phyloP scores from a whole-genome alignment of 2,113 vertebrate species.

The Salminus brasiliensis region DNA sequence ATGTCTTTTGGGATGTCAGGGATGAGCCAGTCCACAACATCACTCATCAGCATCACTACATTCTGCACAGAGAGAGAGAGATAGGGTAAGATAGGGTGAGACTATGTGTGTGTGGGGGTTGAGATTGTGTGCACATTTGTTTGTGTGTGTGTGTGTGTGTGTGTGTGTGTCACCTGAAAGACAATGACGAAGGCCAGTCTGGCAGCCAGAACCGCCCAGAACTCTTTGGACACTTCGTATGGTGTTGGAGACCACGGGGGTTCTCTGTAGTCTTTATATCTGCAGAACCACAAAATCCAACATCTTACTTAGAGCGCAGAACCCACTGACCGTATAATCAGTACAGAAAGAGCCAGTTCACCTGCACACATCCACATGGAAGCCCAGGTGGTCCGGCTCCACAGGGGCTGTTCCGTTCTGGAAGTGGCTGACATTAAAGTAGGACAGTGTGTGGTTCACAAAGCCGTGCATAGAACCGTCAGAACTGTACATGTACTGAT shows the following conservation, averaged over 20 bases:
- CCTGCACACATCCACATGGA: conserved; percentile 92
- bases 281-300: conserved; percentile 54
- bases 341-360: conserved; percentile 57
- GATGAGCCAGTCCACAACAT: conserved; percentile 98
- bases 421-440: conserved; percentile 97
- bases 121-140: neutral
- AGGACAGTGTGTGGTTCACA: conserved; percentile 95
- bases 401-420: conserved; percentile 87
- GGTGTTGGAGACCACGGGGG: conserved; percentile 89
- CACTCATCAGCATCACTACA: conserved; percentile 98
- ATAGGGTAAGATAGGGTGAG: too few relatives aligned
- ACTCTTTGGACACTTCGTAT: conserved; percentile 95
- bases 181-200: conserved; percentile 94
- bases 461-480: conserved; percentile 98
- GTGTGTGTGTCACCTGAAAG: conserved; percentile 85
- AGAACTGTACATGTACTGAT: conserved; percentile 96
- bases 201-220: conserved; percentile 94
- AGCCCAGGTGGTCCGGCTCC: conserved; percentile 82
- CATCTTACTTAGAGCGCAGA: too few relatives aligned
- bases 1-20: conserved; percentile 99
- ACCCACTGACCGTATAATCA: too few relatives aligned
- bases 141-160: neutral
- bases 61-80: conserved; percentile 77
- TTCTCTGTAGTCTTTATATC: conserved; percentile 97
- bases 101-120: neutral